Conservation (phyloP, 2,888 invertebrate genomes). For the Tetragonula carbonaria region DNA sequence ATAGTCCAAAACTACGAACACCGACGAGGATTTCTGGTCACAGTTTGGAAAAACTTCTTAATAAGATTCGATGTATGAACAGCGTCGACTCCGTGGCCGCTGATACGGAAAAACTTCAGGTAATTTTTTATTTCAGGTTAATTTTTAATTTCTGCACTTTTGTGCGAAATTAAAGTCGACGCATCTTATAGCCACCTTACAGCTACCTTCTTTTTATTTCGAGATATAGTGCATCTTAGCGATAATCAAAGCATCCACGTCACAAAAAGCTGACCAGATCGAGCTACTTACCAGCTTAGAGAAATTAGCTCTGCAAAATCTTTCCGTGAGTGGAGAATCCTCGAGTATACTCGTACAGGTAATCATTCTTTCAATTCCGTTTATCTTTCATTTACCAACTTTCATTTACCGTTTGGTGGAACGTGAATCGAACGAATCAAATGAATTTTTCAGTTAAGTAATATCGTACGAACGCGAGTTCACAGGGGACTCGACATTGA, state of each 20-base stretch:
- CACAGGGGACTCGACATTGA: slow-evolving; percentile 86
- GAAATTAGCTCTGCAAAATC: slow-evolving; percentile 85
- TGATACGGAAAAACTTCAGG: slow-evolving; percentile 75
- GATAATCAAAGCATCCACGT: slow-evolving; percentile 87
- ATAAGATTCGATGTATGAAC: slow-evolving; percentile 75
- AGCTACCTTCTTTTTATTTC: neutral
- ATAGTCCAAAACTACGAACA: slow-evolving; percentile 77
- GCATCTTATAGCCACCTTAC: neutral
- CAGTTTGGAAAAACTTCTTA: slow-evolving; percentile 80
- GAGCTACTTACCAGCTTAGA: slow-evolving; percentile 87
- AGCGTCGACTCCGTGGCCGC: slow-evolving; percentile 62
- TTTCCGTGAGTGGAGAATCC: slow-evolving; percentile 83
- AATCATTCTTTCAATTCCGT: slow-evolving; percentile 46
- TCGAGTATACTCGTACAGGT: slow-evolving; percentile 85
- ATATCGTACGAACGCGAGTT: slow-evolving; percentile 86
- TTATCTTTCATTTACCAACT: too few species aligned
- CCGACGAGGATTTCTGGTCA: slow-evolving; percentile 80
- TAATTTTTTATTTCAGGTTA: slow-evolving; percentile 58
- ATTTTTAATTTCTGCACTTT: neutral
- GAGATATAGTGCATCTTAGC: slow-evolving; percentile 83
- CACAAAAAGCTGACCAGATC: slow-evolving; percentile 85
- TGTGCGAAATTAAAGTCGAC: neutral
- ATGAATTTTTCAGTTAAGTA: slow-evolving; percentile 84
- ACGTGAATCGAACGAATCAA: slow-evolving; percentile 2
- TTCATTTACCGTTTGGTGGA: neutral